Conservation (phyloP, 2,888 invertebrate species). For the Cynaeus angustus region DNA sequence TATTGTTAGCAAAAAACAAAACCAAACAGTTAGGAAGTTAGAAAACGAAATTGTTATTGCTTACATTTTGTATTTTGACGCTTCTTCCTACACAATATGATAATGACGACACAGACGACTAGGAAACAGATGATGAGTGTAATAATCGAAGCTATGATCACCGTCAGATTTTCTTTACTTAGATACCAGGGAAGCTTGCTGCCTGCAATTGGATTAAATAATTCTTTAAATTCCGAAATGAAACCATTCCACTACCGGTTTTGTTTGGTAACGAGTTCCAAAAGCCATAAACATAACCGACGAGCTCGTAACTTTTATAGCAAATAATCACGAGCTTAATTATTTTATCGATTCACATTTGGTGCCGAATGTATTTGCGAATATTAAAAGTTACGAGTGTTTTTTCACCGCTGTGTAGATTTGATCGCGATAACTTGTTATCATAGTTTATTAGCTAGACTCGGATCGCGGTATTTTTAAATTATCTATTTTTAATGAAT, state of each 20-base stretch:
- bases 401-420: not conserved
- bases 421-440: not conserved
- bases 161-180: slow-evolving; percentile 86
- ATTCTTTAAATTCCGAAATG: slow-evolving; percentile 8
- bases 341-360: slow-evolving; percentile 15
- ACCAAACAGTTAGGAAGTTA: slow-evolving; percentile 51
- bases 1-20: slow-evolving; percentile 72
- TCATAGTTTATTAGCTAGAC: no score
- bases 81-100: slow-evolving; percentile 89
- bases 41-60: slow-evolving; percentile 66
- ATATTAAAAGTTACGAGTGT: slow-evolving; percentile 12
- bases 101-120: slow-evolving; percentile 89
- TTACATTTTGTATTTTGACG: slow-evolving; percentile 88
- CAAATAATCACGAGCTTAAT: slow-evolving; percentile 18
- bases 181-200: slow-evolving; percentile 85
- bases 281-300: slow-evolving; percentile 14
- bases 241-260: slow-evolving; percentile 1
- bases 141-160: slow-evolving; percentile 80
- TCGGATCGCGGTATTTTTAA: no score
- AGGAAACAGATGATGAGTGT: slow-evolving; percentile 84
- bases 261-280: slow-evolving; percentile 14
- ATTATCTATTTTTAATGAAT: no score
- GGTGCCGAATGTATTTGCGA: slow-evolving; percentile 3
- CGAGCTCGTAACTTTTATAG: slow-evolving; percentile 18
- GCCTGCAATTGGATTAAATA: slow-evolving; percentile 74